A percentile compares a stretch with the other conserved stretches of the same genome.
These are phyloP conservation scores for Ornithoptera alexandrae DNA, from an alignment of 2,888 invertebrate genomes.

Conservation along the genomic window DNA sequence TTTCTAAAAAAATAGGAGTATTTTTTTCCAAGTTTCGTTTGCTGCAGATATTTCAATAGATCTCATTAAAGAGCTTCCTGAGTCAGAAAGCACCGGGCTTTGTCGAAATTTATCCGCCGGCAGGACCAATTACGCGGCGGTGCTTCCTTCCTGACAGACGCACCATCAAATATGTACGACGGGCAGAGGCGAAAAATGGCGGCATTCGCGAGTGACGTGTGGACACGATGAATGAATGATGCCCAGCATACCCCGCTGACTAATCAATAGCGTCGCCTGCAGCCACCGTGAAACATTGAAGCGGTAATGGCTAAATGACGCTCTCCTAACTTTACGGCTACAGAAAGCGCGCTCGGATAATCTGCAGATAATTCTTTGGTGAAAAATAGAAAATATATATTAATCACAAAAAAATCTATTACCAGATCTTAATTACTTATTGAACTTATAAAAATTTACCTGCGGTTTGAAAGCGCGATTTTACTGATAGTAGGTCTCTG, in stretches of 20 bases:
- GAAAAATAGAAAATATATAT: neutral
- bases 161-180: slow-evolving; percentile 66
- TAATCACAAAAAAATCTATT: neutral
- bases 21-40: slow-evolving; percentile 4
- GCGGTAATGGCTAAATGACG: slow-evolving; percentile 50
- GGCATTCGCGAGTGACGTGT: slow-evolving; percentile 52
- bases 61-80: slow-evolving; percentile 47
- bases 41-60: slow-evolving; percentile 39
- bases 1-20: neutral
- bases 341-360: neutral
- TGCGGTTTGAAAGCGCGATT: no score
- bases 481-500: no score
- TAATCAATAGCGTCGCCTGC: slow-evolving; percentile 50
- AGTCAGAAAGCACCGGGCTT: slow-evolving; percentile 42
- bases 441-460: no score
- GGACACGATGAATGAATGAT: slow-evolving; percentile 69
- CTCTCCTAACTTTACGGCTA: slow-evolving; percentile 32
- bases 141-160: slow-evolving; percentile 63
- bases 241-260: slow-evolving; percentile 46
- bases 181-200: slow-evolving; percentile 53
- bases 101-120: slow-evolving; percentile 51
- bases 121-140: slow-evolving; percentile 61
- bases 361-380: neutral
- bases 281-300: slow-evolving; percentile 52
- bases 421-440: neutral